Conservation (phyloP, 2,113 vertebrate species). For the Dinomys branickii region DNA sequence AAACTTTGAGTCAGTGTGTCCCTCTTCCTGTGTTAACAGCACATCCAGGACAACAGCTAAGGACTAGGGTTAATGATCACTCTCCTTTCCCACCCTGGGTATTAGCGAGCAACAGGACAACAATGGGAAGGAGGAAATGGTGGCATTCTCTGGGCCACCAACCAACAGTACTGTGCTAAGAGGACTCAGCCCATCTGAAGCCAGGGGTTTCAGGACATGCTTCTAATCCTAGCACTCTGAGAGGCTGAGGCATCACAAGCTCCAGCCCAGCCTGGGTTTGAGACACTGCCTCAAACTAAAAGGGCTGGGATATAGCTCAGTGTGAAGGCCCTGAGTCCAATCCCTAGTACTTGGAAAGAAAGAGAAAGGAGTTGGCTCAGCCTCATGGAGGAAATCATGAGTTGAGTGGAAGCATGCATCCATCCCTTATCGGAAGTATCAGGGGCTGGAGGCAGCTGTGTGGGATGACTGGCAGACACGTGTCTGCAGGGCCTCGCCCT, state of each 20-base stretch:
- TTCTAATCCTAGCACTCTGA: not conserved
- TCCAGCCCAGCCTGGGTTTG: not conserved
- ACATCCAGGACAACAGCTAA: not conserved
- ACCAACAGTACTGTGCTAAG: not conserved
- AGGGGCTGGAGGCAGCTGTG: not conserved
- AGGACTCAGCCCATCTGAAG: not conserved
- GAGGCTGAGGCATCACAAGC: not conserved
- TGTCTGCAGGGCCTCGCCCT: not conserved
- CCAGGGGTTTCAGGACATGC: not conserved
- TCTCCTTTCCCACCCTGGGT: not conserved
- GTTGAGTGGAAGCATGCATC: not conserved
- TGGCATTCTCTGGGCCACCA: not conserved
- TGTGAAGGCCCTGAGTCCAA: not conserved
- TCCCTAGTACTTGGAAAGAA: not conserved
- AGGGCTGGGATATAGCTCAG: not conserved
- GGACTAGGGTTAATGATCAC: not conserved
- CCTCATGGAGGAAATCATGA: not conserved
- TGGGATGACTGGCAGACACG: not conserved
- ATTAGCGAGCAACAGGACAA: not conserved
- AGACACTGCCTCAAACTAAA: not conserved
- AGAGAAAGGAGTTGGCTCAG: not conserved
- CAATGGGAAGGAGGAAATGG: not conserved
- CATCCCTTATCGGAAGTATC: not conserved
- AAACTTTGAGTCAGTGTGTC: not conserved
- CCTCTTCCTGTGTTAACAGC: not conserved